Evolutionary conservation across 2,797 vertebrate genomes (phyloP).

Genomic region (Enteromius argenteus): DNA sequence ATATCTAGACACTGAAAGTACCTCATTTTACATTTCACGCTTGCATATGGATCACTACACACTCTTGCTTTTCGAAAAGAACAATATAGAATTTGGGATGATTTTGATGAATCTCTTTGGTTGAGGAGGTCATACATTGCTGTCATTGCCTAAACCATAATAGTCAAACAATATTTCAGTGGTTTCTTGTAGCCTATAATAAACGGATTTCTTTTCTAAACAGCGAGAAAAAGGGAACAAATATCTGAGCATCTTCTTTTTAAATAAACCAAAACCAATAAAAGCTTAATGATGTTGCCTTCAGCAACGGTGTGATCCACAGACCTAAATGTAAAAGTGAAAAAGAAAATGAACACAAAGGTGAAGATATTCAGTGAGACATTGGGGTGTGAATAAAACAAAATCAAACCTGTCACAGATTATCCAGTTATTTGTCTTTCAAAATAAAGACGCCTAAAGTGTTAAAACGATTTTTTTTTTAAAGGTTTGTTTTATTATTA

Average conservation of each 20-base stretch:
- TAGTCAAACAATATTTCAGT: slow-evolving; percentile 62
- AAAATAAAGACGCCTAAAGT: not conserved
- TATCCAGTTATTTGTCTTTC: not conserved
- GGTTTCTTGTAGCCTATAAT: slow-evolving; percentile 42
- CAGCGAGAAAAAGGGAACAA: not conserved
- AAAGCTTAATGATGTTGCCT: not conserved
- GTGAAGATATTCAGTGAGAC: too few species aligned
- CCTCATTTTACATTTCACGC: not conserved
- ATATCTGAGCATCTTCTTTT: not conserved
- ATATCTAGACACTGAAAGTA: not conserved
- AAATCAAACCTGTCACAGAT: not conserved
- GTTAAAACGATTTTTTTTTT: not conserved
- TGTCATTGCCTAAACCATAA: slow-evolving; percentile 61
- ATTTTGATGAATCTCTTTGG: slow-evolving; percentile 64
- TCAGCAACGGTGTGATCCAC: not conserved
- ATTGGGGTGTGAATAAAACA: not conserved
- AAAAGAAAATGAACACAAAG: not conserved
- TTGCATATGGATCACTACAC: not conserved
- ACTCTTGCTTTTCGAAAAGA: slow-evolving; percentile 28
- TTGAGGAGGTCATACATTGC: slow-evolving; percentile 61
- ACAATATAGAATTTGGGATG: slow-evolving; percentile 55
- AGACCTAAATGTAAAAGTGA: not conserved
- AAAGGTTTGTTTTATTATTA: not conserved
- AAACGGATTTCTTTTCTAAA: slow-evolving; percentile 25
- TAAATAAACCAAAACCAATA: not conserved